A percentile compares a stretch with the other conserved stretches of the same genome.
Evolutionary conservation across 2,888 invertebrate genomes (phyloP).

Genomic region (Leptinotarsa peninsularis): DNA sequence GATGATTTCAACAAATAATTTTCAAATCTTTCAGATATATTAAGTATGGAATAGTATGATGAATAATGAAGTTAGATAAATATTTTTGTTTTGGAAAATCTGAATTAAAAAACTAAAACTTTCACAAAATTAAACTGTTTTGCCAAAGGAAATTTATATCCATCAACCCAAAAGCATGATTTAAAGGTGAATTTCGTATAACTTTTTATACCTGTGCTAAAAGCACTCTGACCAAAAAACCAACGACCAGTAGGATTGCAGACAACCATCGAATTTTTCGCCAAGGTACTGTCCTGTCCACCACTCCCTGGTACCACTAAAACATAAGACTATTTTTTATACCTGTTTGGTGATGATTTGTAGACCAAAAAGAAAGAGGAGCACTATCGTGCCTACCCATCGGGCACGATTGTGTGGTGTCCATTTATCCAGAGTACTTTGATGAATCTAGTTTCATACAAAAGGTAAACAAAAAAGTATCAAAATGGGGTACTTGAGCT

Average conservation of each 20-base stretch:
- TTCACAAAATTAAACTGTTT: neutral
- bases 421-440: constrained; percentile 87
- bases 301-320: constrained; percentile 68
- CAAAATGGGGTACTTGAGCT: neutral
- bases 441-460: constrained; percentile 72
- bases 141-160: constrained; percentile 17
- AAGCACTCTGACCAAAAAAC: constrained; percentile 66
- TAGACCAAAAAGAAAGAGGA: constrained; percentile 81
- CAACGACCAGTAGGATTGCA: constrained; percentile 62
- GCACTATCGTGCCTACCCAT: constrained; percentile 80
- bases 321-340: constrained; percentile 58
- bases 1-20: too few relatives aligned
- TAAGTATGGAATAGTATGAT: too few relatives aligned
- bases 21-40: too few relatives aligned
- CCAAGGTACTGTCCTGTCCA: constrained; percentile 68
- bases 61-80: too few relatives aligned
- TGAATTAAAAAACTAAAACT: too few relatives aligned
- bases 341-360: constrained; percentile 88
- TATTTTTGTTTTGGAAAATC: too few relatives aligned
- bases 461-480: constrained; percentile 22
- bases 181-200: constrained; percentile 37
- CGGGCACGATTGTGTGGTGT: constrained; percentile 85
- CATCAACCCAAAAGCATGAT: constrained; percentile 37
- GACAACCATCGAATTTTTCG: constrained; percentile 64
- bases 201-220: constrained; percentile 64